These are phyloP conservation scores for Burhinus oedicnemus DNA, from an alignment of 2,113 vertebrate species.

Conservation along the genomic window DNA sequence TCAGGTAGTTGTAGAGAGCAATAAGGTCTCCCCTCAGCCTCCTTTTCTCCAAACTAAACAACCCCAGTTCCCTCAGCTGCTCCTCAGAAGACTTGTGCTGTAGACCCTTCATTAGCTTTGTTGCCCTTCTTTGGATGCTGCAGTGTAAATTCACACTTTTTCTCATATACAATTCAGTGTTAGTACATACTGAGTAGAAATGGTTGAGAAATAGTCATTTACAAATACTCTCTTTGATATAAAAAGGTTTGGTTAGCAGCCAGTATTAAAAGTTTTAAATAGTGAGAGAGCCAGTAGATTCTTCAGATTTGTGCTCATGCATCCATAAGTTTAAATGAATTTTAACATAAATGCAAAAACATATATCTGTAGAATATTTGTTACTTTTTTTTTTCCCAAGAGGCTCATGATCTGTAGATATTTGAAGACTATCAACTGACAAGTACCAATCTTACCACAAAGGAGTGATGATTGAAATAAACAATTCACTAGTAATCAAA, in stretches of 20 bases:
- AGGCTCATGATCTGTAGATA: background rate
- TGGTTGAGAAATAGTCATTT: background rate
- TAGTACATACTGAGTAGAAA: background rate
- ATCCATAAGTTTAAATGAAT: background rate
- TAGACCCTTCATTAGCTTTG: accelerated
- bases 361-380: background rate
- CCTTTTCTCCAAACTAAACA: background rate
- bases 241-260: background rate
- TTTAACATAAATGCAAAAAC: background rate
- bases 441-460: background rate
- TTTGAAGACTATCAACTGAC: background rate
- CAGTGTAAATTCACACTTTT: background rate
- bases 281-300: background rate
- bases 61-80: background rate
- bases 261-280: background rate
- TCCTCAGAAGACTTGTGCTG: background rate
- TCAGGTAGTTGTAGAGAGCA: background rate
- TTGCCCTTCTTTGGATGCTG: background rate
- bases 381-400: background rate
- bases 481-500: background rate
- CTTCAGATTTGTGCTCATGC: background rate
- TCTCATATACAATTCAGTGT: background rate
- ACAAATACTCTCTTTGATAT: background rate
- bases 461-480: background rate
- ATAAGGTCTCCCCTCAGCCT: background rate